phyloP scores from a whole-genome alignment of 2,888 invertebrate species.

The Apodemia zela region DNA sequence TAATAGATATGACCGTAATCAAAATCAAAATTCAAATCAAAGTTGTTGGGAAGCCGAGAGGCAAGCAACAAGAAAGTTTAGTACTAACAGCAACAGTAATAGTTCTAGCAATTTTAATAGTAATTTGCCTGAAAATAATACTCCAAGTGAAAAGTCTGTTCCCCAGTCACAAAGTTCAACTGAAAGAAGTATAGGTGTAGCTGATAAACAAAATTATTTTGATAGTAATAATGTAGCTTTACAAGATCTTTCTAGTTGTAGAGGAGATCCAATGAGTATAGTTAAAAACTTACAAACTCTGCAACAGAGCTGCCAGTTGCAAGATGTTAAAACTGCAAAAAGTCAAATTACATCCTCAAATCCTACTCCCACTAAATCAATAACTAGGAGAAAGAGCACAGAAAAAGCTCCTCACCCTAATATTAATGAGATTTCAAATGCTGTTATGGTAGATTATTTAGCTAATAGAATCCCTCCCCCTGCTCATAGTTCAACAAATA shows the following conservation, averaged over 20 bases:
- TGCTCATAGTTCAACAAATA: conserved; percentile 83
- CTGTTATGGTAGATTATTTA: conserved; percentile 78
- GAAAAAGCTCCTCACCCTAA: conserved; percentile 73
- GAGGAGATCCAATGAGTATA: conserved; percentile 88
- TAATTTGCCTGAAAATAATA: conserved; percentile 66
- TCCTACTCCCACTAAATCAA: conserved; percentile 47
- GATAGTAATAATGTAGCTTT: conserved; percentile 82
- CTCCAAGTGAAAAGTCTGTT: conserved; percentile 64
- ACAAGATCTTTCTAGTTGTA: conserved; percentile 86
- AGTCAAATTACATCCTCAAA: conserved; percentile 51
- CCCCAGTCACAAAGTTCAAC: conserved; percentile 67
- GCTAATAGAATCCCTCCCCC: conserved; percentile 85
- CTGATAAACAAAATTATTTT: conserved; percentile 82
- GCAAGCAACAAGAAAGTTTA: conserved; percentile 70
- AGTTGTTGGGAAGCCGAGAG: conserved; percentile 82
- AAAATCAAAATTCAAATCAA: conserved; percentile 66
- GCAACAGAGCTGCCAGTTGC: conserved; percentile 81
- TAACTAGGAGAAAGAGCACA: conserved; percentile 81
- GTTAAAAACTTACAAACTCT: conserved; percentile 85
- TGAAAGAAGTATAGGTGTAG: conserved; percentile 63
- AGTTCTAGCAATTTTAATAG: conserved; percentile 64
- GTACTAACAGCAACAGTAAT: conserved; percentile 63
- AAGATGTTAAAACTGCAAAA: conserved; percentile 77
- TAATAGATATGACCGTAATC: conserved; percentile 76
- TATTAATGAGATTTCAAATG: conserved; percentile 76